Conservation (phyloP, 1,140 invertebrate genomes). For the Aleiodes sp. region DNA sequence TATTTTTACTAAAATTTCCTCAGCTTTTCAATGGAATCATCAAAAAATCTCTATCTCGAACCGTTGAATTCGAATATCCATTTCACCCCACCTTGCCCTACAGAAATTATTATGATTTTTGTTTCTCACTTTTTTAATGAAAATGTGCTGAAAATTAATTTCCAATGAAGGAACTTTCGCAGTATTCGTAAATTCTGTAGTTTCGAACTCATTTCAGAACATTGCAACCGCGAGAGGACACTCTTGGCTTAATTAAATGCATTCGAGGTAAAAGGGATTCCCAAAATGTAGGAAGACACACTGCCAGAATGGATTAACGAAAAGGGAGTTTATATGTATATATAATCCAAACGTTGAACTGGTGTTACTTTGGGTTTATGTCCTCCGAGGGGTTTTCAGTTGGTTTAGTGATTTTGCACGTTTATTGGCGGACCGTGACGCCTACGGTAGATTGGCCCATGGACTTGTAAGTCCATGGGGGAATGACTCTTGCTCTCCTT, state of each 20-base stretch:
- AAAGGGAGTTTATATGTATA: not conserved
- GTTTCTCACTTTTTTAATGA: no score
- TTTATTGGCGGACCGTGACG: slow-evolving; percentile 57
- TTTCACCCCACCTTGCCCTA: no score
- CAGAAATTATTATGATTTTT: no score
- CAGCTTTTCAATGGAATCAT: no score
- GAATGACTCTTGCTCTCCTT: slow-evolving; percentile 33
- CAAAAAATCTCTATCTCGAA: no score
- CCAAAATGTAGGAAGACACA: slow-evolving; percentile 8
- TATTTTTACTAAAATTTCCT: no score
- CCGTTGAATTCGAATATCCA: no score
- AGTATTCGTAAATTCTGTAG: not conserved
- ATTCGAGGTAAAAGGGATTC: slow-evolving; percentile 2
- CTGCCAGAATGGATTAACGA: not conserved
- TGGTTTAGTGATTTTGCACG: slow-evolving; percentile 60
- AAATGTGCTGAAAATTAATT: no score
- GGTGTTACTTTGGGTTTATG: slow-evolving; percentile 24
- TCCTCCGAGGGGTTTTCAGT: slow-evolving; percentile 44
- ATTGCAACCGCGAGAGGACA: slow-evolving; percentile 34
- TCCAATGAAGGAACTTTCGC: not conserved
- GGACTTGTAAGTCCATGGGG: slow-evolving; percentile 41
- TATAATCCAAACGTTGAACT: slow-evolving; percentile 15
- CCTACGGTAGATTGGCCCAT: slow-evolving; percentile 56
- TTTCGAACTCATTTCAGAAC: slow-evolving; percentile 18
- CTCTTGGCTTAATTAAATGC: slow-evolving; percentile 55